These are phyloP conservation scores for Stenchaetothrips biformis DNA, from an alignment of 2,888 invertebrate species.

Conservation along the genomic window DNA sequence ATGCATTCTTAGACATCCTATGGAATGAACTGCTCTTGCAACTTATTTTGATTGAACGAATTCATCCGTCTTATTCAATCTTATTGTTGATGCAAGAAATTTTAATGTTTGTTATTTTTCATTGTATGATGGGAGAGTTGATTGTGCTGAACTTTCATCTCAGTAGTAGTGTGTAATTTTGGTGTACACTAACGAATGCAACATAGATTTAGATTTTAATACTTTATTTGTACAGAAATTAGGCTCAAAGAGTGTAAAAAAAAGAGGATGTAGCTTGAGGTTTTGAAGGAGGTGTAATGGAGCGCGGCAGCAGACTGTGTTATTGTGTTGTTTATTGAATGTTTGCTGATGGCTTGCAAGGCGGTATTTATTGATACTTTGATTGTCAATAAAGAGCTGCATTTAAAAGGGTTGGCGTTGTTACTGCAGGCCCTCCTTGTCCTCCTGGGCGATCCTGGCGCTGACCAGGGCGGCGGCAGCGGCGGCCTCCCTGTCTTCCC, in stretches of 20 bases:
- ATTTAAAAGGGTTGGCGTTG: neutral
- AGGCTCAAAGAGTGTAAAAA: conserved; percentile 11
- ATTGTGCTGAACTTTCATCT: neutral
- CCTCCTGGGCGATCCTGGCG: neutral
- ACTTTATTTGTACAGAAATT: conserved; percentile 10
- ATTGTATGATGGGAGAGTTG: neutral
- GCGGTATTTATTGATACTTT: conserved; percentile 14
- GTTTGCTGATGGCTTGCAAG: conserved; percentile 10
- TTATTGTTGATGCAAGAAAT: neutral
- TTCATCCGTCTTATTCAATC: neutral
- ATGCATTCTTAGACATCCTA: neutral
- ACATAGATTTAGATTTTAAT: conserved; percentile 7
- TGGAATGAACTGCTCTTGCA: conserved; percentile 2
- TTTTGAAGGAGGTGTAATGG: neutral
- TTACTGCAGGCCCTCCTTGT: neutral
- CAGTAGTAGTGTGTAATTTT: conserved; percentile 6
- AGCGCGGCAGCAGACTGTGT: neutral
- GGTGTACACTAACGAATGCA: conserved; percentile 21
- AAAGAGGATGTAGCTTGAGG: conserved; percentile 1
- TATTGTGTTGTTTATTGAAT: conserved; percentile 22
- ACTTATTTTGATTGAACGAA: neutral
- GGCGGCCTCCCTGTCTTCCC: too few relatives aligned
- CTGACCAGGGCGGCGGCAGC: too few relatives aligned
- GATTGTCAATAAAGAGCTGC: conserved; percentile 8
- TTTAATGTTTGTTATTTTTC: neutral